A percentile compares a stretch with the other conserved stretches of the same genome.
Conservation (phyloP, 2,113 vertebrate species). For the Aphyosemion australe region DNA sequence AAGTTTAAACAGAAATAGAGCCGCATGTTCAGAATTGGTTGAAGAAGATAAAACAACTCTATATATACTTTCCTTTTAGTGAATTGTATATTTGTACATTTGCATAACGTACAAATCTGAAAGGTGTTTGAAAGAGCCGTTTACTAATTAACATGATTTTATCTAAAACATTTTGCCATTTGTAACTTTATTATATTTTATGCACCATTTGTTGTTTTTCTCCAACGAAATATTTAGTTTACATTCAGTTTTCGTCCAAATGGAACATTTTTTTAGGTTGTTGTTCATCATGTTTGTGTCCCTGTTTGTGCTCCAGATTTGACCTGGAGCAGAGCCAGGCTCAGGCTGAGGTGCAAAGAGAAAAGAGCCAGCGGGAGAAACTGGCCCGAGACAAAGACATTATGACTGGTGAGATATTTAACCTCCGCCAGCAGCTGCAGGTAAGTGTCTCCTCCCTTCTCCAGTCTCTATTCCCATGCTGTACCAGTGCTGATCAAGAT, state of each 20-base stretch:
- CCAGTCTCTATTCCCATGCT: conserved; percentile 19
- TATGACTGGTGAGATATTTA: conserved; percentile 89
- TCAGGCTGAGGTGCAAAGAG: conserved; percentile 88
- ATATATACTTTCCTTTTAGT: background rate
- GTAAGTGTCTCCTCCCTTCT: conserved; percentile 68
- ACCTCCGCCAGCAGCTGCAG: conserved; percentile 92
- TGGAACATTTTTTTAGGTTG: conserved; percentile 10
- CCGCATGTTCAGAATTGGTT: background rate
- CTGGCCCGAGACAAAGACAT: conserved; percentile 89
- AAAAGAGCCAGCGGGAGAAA: conserved; percentile 88
- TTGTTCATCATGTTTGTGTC: conserved; percentile 9
- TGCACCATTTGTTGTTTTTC: background rate
- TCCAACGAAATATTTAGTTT: background rate
- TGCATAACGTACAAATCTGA: too few relatives aligned
- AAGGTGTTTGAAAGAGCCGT: background rate
- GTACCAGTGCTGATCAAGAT: conserved; percentile 35
- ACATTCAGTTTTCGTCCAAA: background rate
- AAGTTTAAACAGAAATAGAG: conserved; percentile 33
- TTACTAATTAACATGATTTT: background rate
- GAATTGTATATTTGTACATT: too few relatives aligned
- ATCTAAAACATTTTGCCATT: background rate
- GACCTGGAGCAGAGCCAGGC: conserved; percentile 92
- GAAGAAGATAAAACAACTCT: background rate
- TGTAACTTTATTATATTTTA: background rate
- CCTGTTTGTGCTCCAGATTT: conserved; percentile 79